These are phyloP conservation scores for Oryzaephilus surinamensis DNA, from an alignment of 1,140 invertebrate genomes.

Conservation along the genomic window DNA sequence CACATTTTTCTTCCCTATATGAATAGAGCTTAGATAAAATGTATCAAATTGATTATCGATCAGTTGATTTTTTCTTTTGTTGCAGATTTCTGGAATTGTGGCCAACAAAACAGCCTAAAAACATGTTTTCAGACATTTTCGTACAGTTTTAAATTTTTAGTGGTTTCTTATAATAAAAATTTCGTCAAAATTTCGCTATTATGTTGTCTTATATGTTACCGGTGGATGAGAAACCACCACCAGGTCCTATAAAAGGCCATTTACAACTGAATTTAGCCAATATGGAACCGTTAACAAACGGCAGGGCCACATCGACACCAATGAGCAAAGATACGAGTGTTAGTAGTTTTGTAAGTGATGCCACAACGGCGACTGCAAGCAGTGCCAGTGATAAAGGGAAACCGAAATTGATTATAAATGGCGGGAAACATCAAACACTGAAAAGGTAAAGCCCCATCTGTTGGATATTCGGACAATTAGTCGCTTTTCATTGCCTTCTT, in stretches of 20 bases:
- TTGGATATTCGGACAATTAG: too few relatives aligned
- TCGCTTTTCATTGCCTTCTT: too few relatives aligned
- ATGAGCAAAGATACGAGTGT: conserved; percentile 45
- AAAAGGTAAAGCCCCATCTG: conserved; percentile 50
- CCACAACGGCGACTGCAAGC: conserved; percentile 39
- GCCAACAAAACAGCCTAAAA: too few relatives aligned
- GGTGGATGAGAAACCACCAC: conserved; percentile 50
- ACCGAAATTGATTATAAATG: conserved; percentile 45
- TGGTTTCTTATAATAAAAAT: too few relatives aligned
- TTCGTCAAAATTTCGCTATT: too few relatives aligned
- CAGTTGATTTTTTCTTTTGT: too few relatives aligned
- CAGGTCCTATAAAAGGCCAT: conserved; percentile 38
- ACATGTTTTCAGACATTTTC: too few relatives aligned
- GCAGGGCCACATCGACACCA: conserved; percentile 16
- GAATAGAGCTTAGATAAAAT: too few relatives aligned
- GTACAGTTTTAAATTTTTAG: too few relatives aligned
- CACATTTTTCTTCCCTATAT: too few relatives aligned
- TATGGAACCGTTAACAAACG: conserved; percentile 18
- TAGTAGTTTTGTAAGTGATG: conserved; percentile 45
- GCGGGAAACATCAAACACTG: conserved; percentile 47
- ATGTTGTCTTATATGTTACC: conserved; percentile 58
- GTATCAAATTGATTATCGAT: too few relatives aligned
- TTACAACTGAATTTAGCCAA: conserved; percentile 34
- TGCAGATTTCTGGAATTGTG: too few relatives aligned
- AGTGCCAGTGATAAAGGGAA: conserved; percentile 43